Conservation (phyloP, 2,888 invertebrate genomes). For the Phorcus lineatus region DNA sequence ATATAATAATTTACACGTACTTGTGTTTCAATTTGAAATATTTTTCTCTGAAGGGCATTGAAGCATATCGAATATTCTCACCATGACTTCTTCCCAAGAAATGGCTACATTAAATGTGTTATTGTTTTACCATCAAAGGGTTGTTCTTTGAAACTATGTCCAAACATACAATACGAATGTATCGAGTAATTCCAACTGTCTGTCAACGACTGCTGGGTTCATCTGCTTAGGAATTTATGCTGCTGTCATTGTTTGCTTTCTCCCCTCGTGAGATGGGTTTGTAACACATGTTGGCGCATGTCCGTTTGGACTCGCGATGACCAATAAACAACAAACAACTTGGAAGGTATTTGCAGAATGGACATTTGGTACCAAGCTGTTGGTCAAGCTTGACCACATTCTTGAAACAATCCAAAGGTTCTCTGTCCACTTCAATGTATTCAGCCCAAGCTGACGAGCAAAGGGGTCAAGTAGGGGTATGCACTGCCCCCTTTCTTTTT, state of each 20-base stretch:
- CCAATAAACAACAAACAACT: slow-evolving; percentile 2
- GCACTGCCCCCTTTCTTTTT: not conserved
- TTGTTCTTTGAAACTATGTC: too few relatives aligned
- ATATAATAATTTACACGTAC: too few relatives aligned
- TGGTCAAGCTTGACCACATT: not conserved
- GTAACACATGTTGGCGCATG: not conserved
- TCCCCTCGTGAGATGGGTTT: not conserved
- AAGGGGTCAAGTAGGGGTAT: not conserved
- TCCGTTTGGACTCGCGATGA: not conserved
- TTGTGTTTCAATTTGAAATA: too few relatives aligned
- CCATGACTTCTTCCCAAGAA: too few relatives aligned
- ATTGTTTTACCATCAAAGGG: too few relatives aligned
- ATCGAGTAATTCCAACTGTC: not conserved
- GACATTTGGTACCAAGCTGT: not conserved
- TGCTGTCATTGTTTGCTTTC: not conserved
- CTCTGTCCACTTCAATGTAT: not conserved
- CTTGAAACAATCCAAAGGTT: not conserved
- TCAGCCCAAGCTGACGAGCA: not conserved
- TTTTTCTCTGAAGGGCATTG: too few relatives aligned
- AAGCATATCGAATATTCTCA: too few relatives aligned
- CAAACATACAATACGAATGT: not conserved
- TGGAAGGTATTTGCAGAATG: not conserved
- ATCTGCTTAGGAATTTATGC: not conserved
- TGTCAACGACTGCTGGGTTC: not conserved
- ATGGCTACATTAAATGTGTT: too few relatives aligned